phyloP scores from a whole-genome alignment of 2,797 vertebrate genomes.

The Acomys russatus region DNA sequence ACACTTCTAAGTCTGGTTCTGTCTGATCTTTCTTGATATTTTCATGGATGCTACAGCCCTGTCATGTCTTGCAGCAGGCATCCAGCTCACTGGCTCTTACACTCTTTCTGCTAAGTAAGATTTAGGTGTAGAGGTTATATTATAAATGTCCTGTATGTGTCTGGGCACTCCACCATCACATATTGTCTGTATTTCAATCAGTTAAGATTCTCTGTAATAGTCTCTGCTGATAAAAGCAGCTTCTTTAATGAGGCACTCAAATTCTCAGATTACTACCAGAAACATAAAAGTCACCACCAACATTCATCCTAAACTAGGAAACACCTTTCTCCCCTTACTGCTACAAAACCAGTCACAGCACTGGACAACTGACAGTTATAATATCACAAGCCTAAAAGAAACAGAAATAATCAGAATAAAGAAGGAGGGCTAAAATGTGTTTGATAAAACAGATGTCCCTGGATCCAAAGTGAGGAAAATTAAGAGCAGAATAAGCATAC shows the following conservation, averaged over 20 bases:
- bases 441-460: slow-evolving; percentile 42
- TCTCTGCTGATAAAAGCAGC: not conserved
- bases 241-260: not conserved
- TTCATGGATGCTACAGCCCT: not conserved
- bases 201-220: not conserved
- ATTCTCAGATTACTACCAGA: slow-evolving; percentile 41
- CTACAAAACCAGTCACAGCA: not conserved
- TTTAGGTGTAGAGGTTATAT: not conserved
- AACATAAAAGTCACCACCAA: slow-evolving; percentile 17
- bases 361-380: not conserved
- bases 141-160: not conserved
- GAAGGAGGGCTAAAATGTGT: slow-evolving; percentile 35
- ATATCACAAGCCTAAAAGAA: not conserved
- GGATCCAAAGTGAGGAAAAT: slow-evolving; percentile 43
- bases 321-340: not conserved
- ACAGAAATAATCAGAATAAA: not conserved
- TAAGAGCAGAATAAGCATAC: slow-evolving; percentile 18
- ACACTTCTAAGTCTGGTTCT: not conserved
- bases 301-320: not conserved
- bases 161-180: not conserved
- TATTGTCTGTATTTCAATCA: not conserved
- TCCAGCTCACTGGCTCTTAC: not conserved
- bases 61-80: not conserved
- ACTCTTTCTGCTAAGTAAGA: not conserved
- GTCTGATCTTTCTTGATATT: slow-evolving; percentile 29